Evolutionary conservation across 1,140 invertebrate species (phyloP), one percentile per base, ranked within the genome.

Genomic region (Lepidurus arcticus): DNA sequence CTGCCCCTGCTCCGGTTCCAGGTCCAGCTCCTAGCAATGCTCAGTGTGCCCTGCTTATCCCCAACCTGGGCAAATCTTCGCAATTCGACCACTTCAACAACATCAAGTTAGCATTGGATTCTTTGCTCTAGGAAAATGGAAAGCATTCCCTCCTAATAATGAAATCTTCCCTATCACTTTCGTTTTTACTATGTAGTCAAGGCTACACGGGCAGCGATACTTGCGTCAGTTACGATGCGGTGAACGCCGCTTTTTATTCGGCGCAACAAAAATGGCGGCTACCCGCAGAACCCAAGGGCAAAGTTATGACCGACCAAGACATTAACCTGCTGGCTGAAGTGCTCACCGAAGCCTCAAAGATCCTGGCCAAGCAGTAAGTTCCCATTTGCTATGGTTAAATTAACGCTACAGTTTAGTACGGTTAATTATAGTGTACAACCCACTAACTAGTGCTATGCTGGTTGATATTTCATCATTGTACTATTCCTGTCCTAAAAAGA

Each of bases 151-250:
- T 47, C 10, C 45, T 10, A 47, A 47, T 47, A 6, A 47, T 9
- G 16, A 11, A 47, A 10, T 47, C 10, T 47, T 16, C 10, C 10
- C 7, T 4, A 5, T 10, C 45, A 11, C 45, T 47, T 47, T 47
- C n/a, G 34, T 78, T 80, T 74, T 43, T 79, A 74, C n/a, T 75
- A 78, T 13, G 78, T 79, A 79, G 44, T 42, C 44, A 73, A 78
- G 43, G 45, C n/a, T 80, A 81, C 21, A 44, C 78, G 78, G 83
- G 82, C 16, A 83, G 81, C 42, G 82, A 83, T 77, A 82, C 84
- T 7, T 86, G 85, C 77, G 84, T 86, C 73, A 84, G 82, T 42
- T 85, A 84, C 79, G 82, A 85, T 34, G 83, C 84, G 7, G 82
- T 86, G 42, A 83, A 86, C 79, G 80, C 82, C 16, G 85, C 85